phyloP scores from a whole-genome alignment of 2,888 invertebrate genomes.

The Scrobipalpa costella region DNA sequence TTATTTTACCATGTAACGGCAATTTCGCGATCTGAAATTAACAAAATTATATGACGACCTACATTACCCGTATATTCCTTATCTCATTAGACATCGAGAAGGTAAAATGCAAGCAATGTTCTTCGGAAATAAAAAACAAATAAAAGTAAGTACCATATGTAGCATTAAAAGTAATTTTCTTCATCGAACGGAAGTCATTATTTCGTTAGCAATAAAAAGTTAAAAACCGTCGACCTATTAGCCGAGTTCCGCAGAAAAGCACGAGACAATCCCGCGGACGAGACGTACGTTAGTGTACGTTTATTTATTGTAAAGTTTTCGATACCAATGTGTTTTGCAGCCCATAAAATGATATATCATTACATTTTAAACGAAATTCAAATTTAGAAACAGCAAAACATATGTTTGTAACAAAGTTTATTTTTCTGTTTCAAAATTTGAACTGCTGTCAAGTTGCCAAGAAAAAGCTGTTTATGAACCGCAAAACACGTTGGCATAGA shows the following conservation, averaged over 20 bases:
- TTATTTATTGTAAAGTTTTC: no score
- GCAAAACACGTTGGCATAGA: no score
- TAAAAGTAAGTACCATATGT: constrained; percentile 1
- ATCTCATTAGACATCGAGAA: constrained; percentile 6
- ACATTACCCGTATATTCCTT: not conserved
- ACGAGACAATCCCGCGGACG: constrained; percentile 48
- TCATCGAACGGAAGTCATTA: constrained; percentile 39
- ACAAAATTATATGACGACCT: not conserved
- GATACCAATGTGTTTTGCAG: no score
- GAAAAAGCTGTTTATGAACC: no score
- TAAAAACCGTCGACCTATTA: constrained; percentile 49
- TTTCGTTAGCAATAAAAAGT: constrained; percentile 20
- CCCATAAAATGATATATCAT: no score
- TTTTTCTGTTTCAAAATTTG: no score
- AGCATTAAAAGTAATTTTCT: constrained; percentile 12
- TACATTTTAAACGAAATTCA: no score
- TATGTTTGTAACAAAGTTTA: no score
- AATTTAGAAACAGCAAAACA: no score
- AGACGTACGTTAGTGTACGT: no score
- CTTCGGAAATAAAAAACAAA: not conserved
- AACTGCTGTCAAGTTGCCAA: no score
- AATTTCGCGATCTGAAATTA: constrained; percentile 1
- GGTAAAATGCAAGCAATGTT: not conserved
- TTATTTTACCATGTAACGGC: constrained; percentile 10
- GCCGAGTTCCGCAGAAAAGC: constrained; percentile 50